Conservation (phyloP, 92 coral and sea anemone genomes). For the Pocillopora meandrina region DNA sequence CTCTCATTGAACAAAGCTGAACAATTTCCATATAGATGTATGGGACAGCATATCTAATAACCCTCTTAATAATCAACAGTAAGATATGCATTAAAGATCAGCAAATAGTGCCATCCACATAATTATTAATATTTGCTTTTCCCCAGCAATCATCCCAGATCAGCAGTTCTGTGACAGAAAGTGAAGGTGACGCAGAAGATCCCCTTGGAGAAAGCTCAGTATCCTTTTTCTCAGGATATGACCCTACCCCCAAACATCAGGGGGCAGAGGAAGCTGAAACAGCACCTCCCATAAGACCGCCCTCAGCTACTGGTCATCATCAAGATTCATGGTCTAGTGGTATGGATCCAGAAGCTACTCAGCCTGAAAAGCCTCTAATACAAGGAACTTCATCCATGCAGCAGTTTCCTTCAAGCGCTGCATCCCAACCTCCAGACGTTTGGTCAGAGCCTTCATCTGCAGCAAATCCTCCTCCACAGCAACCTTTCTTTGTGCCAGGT, state of each 20-base stretch:
- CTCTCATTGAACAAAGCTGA: too few species aligned
- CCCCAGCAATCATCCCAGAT: conserved; percentile 20
- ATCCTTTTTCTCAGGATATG: conserved; percentile 68
- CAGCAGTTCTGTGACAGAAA: conserved; percentile 30
- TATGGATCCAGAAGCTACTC: conserved; percentile 1
- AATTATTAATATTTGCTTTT: neutral
- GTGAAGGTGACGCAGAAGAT: conserved; percentile 59
- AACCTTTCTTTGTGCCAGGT: conserved; percentile 24
- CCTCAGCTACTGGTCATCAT: neutral
- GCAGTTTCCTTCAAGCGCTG: conserved; percentile 10
- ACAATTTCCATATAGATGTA: too few species aligned
- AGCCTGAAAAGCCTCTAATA: conserved; percentile 27
- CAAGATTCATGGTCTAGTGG: conserved; percentile 28
- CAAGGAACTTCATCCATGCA: neutral
- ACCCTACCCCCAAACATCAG: conserved; percentile 42
- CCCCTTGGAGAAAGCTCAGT: conserved; percentile 56
- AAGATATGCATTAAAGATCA: too few species aligned
- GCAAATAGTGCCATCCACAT: neutral
- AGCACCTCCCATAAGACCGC: conserved; percentile 10
- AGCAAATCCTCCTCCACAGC: conserved; percentile 14
- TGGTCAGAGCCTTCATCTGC: conserved; percentile 6
- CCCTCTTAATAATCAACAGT: too few species aligned
- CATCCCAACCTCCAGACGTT: conserved; percentile 1
- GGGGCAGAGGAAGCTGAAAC: neutral
- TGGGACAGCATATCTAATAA: too few species aligned